Percentiles rank a stretch among this genome's conserved stretches.
Evolutionary conservation across 2,113 vertebrate genomes (phyloP).

Genomic region (Lamprotornis superbus): DNA sequence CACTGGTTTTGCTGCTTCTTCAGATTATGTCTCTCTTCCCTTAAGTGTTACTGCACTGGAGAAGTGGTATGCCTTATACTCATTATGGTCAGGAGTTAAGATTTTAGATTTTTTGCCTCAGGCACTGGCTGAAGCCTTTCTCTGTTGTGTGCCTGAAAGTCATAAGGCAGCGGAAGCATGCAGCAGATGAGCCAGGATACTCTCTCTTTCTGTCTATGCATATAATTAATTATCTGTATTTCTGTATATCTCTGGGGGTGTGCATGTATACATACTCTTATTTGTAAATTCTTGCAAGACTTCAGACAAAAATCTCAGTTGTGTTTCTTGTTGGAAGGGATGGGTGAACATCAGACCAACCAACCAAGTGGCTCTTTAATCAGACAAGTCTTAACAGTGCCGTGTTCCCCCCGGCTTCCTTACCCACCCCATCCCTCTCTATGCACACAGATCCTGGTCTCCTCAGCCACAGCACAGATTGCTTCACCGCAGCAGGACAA

Average conservation of each 20-base stretch:
- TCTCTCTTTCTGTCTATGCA: background rate
- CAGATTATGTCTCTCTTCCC: background rate
- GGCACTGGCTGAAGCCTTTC: background rate
- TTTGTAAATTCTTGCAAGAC: background rate
- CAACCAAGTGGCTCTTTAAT: background rate
- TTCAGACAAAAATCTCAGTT: background rate
- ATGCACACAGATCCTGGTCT: background rate
- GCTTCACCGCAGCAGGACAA: background rate
- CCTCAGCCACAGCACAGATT: background rate
- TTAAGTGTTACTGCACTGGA: background rate
- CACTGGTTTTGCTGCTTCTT: slow-evolving; percentile 19
- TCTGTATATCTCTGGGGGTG: background rate
- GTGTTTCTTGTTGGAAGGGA: background rate
- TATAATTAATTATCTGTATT: background rate
- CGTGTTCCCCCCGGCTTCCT: background rate
- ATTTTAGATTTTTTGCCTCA: slow-evolving; percentile 8
- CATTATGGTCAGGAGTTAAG: background rate
- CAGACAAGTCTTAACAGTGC: background rate
- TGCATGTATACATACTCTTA: background rate
- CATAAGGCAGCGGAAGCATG: background rate
- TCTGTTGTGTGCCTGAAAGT: slow-evolving; percentile 5
- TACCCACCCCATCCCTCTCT: background rate
- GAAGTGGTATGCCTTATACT: background rate
- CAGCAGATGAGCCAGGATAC: background rate
- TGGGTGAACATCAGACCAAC: background rate